These are phyloP conservation scores for Bradypus variegatus DNA, from an alignment of 2,797 vertebrate species.

Conservation along the genomic window DNA sequence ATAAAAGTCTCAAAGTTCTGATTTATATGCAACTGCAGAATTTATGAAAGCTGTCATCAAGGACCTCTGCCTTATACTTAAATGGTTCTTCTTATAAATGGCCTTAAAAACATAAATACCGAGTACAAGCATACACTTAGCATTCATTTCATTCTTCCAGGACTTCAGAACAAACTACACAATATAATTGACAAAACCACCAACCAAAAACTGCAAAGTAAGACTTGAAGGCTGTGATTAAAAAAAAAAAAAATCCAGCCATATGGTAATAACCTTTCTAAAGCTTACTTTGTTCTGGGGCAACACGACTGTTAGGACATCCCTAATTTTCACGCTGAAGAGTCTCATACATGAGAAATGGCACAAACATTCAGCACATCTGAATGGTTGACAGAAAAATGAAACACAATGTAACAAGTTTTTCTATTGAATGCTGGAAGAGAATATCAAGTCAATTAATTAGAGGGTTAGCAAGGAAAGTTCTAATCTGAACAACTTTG, in stretches of 20 bases:
- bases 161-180: conserved; percentile 3
- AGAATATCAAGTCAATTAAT: background rate
- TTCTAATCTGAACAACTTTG: background rate
- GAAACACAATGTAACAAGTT: background rate
- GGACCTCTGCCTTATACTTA: background rate
- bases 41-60: background rate
- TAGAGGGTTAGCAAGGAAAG: background rate
- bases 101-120: background rate
- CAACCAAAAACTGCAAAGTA: conserved; percentile 17
- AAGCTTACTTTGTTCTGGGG: background rate
- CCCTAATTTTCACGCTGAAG: background rate
- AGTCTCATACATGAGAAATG: background rate
- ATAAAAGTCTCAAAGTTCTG: background rate
- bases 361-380: background rate
- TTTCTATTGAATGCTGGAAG: background rate
- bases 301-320: background rate
- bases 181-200: background rate
- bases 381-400: rapidly evolving
- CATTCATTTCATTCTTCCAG: conserved; percentile 34
- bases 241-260: background rate
- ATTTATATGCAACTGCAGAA: background rate
- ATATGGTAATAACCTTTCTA: background rate
- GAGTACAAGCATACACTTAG: background rate
- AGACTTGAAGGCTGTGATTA: conserved; percentile 14
- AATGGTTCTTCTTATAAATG: conserved; percentile 6